Evolutionary conservation across 2,113 vertebrate species (phyloP).

Genomic region (Forbesichthys agassizii): DNA sequence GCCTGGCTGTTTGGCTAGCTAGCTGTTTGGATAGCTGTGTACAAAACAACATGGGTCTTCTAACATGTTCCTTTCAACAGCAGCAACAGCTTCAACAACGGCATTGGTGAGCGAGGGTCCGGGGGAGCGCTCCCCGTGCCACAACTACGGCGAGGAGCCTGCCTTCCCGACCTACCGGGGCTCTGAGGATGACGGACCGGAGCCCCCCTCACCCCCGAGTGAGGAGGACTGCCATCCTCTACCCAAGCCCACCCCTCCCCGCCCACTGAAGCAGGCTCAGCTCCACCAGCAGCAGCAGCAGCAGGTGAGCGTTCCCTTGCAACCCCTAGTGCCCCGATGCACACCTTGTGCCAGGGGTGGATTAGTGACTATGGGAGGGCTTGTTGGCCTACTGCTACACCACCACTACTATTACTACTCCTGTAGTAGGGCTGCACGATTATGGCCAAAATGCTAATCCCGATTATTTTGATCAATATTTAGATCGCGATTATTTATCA

Average conservation of each 20-base stretch:
- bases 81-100: not conserved
- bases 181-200: constrained; percentile 85
- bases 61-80: not conserved
- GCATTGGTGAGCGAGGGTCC: constrained; percentile 65
- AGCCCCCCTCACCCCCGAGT: constrained; percentile 81
- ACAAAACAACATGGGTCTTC: no score
- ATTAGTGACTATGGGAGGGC: not conserved
- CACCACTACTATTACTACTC: no score
- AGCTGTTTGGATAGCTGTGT: no score
- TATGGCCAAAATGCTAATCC: no score
- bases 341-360: constrained; percentile 8
- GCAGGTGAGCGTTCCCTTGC: constrained; percentile 56
- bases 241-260: constrained; percentile 85
- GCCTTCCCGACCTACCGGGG: constrained; percentile 71
- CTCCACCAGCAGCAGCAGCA: constrained; percentile 64
- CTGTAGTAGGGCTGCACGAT: no score
- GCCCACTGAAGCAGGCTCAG: constrained; percentile 88
- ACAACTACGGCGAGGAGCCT: constrained; percentile 80
- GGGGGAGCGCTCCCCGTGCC: constrained; percentile 69
- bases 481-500: no score
- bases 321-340: not conserved
- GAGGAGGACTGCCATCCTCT: constrained; percentile 85
- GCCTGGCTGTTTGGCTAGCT: no score
- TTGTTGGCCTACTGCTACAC: no score
- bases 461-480: no score